These are phyloP conservation scores for Coenobita brevimanus DNA, from an alignment of 1,140 invertebrate species.

Conservation along the genomic window DNA sequence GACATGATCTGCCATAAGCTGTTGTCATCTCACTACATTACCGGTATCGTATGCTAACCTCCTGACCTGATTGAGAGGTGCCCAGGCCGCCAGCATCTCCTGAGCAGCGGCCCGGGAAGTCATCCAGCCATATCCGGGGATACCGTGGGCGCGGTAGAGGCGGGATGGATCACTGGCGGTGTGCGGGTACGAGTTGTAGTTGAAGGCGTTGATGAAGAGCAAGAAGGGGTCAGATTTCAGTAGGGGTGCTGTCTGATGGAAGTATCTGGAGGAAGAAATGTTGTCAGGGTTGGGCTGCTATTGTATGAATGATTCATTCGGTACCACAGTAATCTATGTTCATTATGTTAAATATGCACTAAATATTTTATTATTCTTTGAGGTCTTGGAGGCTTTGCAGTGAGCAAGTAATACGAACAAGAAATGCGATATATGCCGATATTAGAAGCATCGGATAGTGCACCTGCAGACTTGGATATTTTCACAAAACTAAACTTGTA, in stretches of 20 bases:
- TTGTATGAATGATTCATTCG: too few species aligned
- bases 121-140: conserved; percentile 67
- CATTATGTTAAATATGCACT: too few species aligned
- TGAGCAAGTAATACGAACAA: too few species aligned
- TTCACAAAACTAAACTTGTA: too few species aligned
- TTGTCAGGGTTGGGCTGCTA: too few species aligned
- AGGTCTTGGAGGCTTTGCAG: too few species aligned
- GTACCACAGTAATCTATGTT: too few species aligned
- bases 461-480: too few species aligned
- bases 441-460: too few species aligned
- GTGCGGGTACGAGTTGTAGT: conserved; percentile 62
- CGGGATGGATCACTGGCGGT: conserved; percentile 46
- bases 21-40: not conserved
- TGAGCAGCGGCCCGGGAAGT: conserved; percentile 40
- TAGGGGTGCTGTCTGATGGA: conserved; percentile 44
- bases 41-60: not conserved
- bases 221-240: conserved; percentile 45
- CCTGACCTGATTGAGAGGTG: conserved; percentile 50
- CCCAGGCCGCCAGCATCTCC: conserved; percentile 53
- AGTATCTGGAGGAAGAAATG: conserved; percentile 33
- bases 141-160: conserved; percentile 56
- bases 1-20: not conserved
- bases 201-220: conserved; percentile 62
- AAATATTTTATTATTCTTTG: too few species aligned
- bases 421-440: too few species aligned